Base-by-base conservation (phyloP, 2,888 invertebrate genomes). In the Athalia circularis region DNA sequence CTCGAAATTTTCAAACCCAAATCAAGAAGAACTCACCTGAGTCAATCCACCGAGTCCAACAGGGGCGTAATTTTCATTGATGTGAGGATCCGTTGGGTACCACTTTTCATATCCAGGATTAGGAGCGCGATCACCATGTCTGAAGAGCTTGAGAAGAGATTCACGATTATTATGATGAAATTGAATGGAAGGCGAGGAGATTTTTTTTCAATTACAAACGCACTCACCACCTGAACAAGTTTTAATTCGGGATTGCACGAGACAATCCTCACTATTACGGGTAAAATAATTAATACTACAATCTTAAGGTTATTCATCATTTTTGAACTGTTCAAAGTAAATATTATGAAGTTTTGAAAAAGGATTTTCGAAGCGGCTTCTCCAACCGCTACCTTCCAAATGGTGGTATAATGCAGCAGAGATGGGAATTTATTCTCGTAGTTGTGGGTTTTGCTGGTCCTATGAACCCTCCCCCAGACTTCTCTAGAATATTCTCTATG, bases 81-180 rank as follows among this genome's bases (percentile, higher is more conserved):
- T 1, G 5, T 81, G 79, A 50, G 83, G 83, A 74, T 83, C 83
- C 0, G 72, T 68, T 0, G 81, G 82, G 65, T 78, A 80, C 50
- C 82, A 83, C 2, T 3, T 5, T n/a, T 54, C 6, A 45, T 29
- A 11, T 4, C n/a, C 78, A 2, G 6, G 8, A 7, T 64, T 43
- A 13, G 81, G 83, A 54, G 79, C 75, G 47, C 80, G 79, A 11
- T 83, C 80, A n/a, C 80, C 83, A 68, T 83, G 82, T 59, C 83
- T 80, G 59, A 79, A 82, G 54, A 72, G 13, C 72, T 72, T 13
- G 45, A 72, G 47, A 45, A 8, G 15, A 15, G 47, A 57, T n/a
- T 9, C 52, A 54, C 54, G 29, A 29, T 29, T 29, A 29, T 29
- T 29, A 29, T 6, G 54, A n/a, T 6, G 47, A 9, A 15, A 59